Evolutionary conservation across 1,140 invertebrate species (phyloP).

Genomic region (Drosophila ananassae): DNA sequence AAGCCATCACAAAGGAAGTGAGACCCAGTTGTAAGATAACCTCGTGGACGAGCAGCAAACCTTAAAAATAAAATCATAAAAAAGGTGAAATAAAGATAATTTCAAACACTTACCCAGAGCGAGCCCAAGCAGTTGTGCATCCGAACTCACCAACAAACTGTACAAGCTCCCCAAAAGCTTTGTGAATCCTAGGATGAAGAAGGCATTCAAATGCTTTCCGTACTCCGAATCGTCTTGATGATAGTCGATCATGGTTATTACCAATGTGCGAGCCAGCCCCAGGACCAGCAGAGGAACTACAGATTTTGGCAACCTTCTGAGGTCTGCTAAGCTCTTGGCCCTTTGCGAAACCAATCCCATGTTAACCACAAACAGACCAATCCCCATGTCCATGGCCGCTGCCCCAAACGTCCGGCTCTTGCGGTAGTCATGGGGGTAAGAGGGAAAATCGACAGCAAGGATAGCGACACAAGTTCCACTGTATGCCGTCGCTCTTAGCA

Average conservation of each 20-base stretch:
- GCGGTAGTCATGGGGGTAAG: slow-evolving; percentile 92
- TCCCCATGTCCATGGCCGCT: slow-evolving; percentile 97
- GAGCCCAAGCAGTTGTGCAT: slow-evolving; percentile 42
- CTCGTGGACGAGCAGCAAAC: slow-evolving; percentile 89
- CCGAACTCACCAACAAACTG: slow-evolving; percentile 32
- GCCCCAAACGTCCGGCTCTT: slow-evolving; percentile 95
- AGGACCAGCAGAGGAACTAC: slow-evolving; percentile 87
- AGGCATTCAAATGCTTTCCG: slow-evolving; percentile 99
- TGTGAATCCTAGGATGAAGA: slow-evolving; percentile 94
- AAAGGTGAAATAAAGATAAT: not conserved
- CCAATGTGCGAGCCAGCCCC: slow-evolving; percentile 88
- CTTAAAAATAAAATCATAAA: slow-evolving; percentile 23
- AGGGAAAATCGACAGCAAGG: slow-evolving; percentile 95
- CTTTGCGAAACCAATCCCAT: slow-evolving; percentile 90
- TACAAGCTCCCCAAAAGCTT: slow-evolving; percentile 88
- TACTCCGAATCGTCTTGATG: slow-evolving; percentile 95
- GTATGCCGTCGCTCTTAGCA: slow-evolving; percentile 88
- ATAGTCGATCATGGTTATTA: slow-evolving; percentile 90
- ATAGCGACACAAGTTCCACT: slow-evolving; percentile 93
- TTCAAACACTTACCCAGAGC: slow-evolving; percentile 72
- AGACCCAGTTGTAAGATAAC: slow-evolving; percentile 87
- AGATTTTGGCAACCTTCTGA: slow-evolving; percentile 75
- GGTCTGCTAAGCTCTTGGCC: slow-evolving; percentile 64
- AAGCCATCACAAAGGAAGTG: slow-evolving; percentile 89
- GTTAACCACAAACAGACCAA: slow-evolving; percentile 94